Base-by-base conservation (phyloP, 2,797 vertebrate genomes). In the Malurus splendens region DNA sequence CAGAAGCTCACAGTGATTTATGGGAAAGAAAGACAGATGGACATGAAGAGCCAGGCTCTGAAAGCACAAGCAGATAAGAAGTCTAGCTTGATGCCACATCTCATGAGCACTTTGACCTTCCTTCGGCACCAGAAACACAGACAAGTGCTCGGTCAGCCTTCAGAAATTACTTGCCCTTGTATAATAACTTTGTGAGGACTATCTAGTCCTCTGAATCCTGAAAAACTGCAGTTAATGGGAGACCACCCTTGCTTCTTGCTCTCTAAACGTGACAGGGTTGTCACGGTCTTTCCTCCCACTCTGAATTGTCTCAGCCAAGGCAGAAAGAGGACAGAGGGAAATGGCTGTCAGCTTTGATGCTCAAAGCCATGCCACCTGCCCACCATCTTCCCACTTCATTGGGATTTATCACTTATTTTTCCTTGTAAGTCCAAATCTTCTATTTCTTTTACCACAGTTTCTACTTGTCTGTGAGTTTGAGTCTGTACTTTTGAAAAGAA, bases 401-500 rank as follows among this genome's bases (percentile, higher is more conserved):
- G 15, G 56, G 9, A 87, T 62, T 85, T 87, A 36, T 64, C 59
- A 60, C 18, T 36, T 82, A 41, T 50, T 89, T 65, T 65, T 61
- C 32, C n/a, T 50, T 66, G 0, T 14, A 90, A 82, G 38, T 45
- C 38, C 24, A 74, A 71, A 54, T 42, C 16, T 70, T 73, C 28
- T 70, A 8, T 19, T 93, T 82, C 72, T 77, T 85, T 85, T 67
- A 50, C n/a, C 61, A 77, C 44, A 57, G 19, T 67, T 90, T 80
- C 65, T 80, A 45, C 68, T 85, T 65, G 18, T 61, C 90, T 79
- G 39, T 57, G 79, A 92, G 30, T 71, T 71, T 89, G 42, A 89
- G 54, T 50, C 65, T 74, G 61, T 85, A 82, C 89, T 95, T 93
- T 85, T 32, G 57, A 77, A 82, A 94, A 93, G 12, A 89, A 85